Evolutionary conservation across 2,113 vertebrate species (phyloP).

Genomic region (Mesembrinibis cayennensis): DNA sequence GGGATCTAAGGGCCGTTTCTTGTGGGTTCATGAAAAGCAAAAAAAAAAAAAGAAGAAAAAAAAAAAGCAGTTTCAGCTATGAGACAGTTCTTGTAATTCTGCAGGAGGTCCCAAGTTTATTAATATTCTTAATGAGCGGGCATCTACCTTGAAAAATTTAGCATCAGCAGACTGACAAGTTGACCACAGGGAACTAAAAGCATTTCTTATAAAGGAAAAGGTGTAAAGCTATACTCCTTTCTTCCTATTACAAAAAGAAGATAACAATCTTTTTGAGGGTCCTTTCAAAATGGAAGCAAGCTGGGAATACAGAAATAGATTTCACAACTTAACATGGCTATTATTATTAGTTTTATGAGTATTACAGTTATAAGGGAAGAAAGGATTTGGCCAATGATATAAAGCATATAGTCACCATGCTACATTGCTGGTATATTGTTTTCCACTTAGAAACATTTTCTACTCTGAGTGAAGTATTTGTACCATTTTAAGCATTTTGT

Average conservation of each 20-base stretch:
- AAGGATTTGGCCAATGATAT: background rate
- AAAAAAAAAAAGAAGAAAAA: background rate
- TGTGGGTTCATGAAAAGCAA: background rate
- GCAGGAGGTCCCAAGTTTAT: background rate
- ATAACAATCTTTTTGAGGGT: background rate
- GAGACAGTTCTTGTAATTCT: background rate
- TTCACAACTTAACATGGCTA: background rate
- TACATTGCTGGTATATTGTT: background rate
- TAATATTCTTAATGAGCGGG: background rate
- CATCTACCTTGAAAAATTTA: background rate
- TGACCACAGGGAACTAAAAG: background rate
- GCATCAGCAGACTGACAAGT: background rate
- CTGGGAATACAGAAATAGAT: background rate
- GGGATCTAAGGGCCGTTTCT: background rate
- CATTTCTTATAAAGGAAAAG: background rate
- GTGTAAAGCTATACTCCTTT: background rate
- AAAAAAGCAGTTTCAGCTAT: background rate
- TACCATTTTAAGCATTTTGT: background rate
- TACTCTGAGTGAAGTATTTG: background rate
- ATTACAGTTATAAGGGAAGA: background rate
- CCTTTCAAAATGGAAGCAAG: background rate
- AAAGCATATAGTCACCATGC: background rate
- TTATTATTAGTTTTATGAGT: background rate
- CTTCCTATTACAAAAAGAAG: background rate
- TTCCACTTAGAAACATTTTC: background rate